Percentiles rank a stretch among this genome's conserved stretches.
Evolutionary conservation across 2,888 invertebrate genomes (phyloP).

Genomic region (Pseudanteris insignis): DNA sequence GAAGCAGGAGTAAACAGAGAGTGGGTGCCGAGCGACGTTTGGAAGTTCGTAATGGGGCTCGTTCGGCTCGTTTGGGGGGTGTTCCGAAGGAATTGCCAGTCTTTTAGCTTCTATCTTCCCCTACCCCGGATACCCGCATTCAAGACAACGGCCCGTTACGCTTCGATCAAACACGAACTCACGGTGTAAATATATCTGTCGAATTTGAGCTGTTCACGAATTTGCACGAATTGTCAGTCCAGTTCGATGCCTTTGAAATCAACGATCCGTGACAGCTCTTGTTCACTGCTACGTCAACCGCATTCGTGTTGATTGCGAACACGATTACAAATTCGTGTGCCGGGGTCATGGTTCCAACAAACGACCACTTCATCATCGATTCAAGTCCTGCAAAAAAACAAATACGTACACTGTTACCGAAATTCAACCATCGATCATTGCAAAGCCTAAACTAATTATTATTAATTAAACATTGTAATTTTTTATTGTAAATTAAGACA

Average conservation of each 20-base stretch:
- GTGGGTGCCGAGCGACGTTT: constrained; percentile 19
- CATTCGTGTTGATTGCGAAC: constrained; percentile 4
- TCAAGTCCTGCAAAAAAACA: too few relatives aligned
- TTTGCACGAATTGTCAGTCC: constrained; percentile 40
- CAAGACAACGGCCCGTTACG: constrained; percentile 65
- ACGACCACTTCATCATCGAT: too few relatives aligned
- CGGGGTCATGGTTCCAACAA: constrained; percentile 8
- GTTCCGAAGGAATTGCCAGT: constrained; percentile 44
- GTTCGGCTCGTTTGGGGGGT: constrained; percentile 45
- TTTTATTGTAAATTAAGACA: too few relatives aligned
- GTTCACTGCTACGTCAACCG: constrained; percentile 10
- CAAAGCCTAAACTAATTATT: too few relatives aligned
- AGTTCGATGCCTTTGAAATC: constrained; percentile 32
- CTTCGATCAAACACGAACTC: constrained; percentile 62
- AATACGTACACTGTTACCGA: too few relatives aligned
- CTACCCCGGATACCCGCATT: constrained; percentile 62
- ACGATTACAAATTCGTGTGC: background rate
- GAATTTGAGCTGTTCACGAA: constrained; percentile 52
- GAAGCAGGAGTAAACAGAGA: constrained; percentile 15
- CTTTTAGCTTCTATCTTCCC: constrained; percentile 49
- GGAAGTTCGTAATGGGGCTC: constrained; percentile 42
- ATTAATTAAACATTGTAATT: too few relatives aligned
- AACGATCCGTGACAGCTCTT: constrained; percentile 24
- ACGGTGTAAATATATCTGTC: constrained; percentile 58
- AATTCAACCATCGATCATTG: too few relatives aligned